A percentile compares a stretch with the other conserved stretches of the same genome.
phyloP scores from a whole-genome alignment of 2,113 vertebrate species.

The Malurus alboscapulatus region DNA sequence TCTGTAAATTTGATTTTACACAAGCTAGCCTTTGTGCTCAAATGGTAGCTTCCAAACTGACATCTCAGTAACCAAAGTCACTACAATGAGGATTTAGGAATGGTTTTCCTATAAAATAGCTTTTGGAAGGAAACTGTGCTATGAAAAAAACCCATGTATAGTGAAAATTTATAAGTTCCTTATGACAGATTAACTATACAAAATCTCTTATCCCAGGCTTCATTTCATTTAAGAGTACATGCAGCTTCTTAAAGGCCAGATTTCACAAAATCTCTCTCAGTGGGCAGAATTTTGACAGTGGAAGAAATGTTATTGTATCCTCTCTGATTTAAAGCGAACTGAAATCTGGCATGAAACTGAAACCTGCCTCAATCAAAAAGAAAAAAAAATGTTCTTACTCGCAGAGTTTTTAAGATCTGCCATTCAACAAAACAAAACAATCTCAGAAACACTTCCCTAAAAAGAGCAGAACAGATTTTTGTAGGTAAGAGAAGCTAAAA shows the following conservation, averaged over 20 bases:
- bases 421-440: background rate
- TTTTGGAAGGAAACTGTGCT: background rate
- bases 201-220: background rate
- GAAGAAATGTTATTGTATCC: background rate
- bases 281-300: background rate
- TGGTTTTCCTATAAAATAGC: background rate
- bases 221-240: background rate
- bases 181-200: background rate
- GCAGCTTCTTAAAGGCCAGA: background rate
- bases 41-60: background rate
- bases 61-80: background rate
- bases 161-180: background rate
- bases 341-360: background rate
- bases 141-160: background rate
- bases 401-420: background rate
- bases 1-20: background rate
- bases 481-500: background rate
- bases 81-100: background rate
- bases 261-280: background rate
- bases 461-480: background rate
- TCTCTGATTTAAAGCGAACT: background rate
- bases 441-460: background rate
- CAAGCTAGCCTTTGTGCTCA: background rate
- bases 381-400: background rate
- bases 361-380: background rate